Conservation (phyloP, 2,888 invertebrate species). For the Nudaria mundana region DNA sequence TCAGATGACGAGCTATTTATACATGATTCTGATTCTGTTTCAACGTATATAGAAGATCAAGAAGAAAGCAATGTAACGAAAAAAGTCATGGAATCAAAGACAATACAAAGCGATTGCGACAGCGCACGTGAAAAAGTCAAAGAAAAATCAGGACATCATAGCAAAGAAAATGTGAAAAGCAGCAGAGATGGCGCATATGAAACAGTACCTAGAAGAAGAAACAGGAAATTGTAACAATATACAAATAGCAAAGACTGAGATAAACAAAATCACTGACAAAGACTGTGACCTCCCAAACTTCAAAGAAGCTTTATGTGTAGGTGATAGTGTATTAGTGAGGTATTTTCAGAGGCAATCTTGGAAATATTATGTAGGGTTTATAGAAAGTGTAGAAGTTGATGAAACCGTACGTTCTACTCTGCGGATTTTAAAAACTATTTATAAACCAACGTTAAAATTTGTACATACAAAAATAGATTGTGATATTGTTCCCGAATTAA, state of each 20-base stretch:
- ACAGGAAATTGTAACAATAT: conserved; percentile 3
- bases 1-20: conserved; percentile 7
- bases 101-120: conserved; percentile 1
- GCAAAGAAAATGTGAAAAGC: conserved; percentile 3
- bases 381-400: conserved; percentile 8
- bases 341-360: conserved; percentile 10
- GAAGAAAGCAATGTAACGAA: too few relatives aligned
- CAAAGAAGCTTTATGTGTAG: conserved; percentile 1
- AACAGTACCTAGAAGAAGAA: conserved; percentile 6
- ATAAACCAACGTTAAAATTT: conserved; percentile 7
- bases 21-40: background rate
- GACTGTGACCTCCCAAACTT: conserved; percentile 5
- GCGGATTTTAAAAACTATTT: conserved; percentile 7
- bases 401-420: background rate
- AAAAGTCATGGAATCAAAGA: background rate
- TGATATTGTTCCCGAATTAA: conserved; percentile 5
- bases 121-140: conserved; percentile 3
- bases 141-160: conserved; percentile 5
- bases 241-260: conserved; percentile 1
- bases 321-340: conserved; percentile 10
- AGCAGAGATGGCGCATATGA: conserved; percentile 4
- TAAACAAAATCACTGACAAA: conserved; percentile 6
- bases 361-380: conserved; percentile 11
- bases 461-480: conserved; percentile 8
- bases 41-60: too few relatives aligned